Evolutionary conservation across 2,888 invertebrate genomes (phyloP).

Genomic region (Nephrotoma guestfalica): DNA sequence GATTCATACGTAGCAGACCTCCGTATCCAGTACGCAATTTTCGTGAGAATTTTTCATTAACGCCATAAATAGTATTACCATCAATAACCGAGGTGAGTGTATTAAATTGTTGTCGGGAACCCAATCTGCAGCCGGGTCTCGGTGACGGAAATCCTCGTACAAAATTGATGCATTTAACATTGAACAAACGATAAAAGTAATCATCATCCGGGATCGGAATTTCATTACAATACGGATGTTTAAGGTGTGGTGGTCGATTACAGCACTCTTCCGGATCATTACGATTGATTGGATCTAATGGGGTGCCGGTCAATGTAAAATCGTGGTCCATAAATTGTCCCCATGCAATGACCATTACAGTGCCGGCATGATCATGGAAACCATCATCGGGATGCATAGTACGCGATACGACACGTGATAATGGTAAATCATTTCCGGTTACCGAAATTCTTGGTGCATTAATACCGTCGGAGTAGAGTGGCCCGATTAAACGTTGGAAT

Average conservation of each 20-base stretch:
- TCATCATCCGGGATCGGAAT: slow-evolving; percentile 79
- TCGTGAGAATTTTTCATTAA: slow-evolving; percentile 65
- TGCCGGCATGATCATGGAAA: slow-evolving; percentile 85
- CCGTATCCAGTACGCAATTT: slow-evolving; percentile 70
- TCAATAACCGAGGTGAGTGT: slow-evolving; percentile 75
- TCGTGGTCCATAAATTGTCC: slow-evolving; percentile 94
- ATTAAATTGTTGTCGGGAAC: slow-evolving; percentile 73
- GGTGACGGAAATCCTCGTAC: slow-evolving; percentile 79
- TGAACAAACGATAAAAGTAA: slow-evolving; percentile 74
- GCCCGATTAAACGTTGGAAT: slow-evolving; percentile 60
- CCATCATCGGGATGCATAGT: slow-evolving; percentile 89
- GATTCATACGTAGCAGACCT: slow-evolving; percentile 75
- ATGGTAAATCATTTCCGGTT: slow-evolving; percentile 61
- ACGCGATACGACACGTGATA: slow-evolving; percentile 71
- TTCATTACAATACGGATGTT: slow-evolving; percentile 85
- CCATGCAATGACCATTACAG: slow-evolving; percentile 88
- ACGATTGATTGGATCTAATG: slow-evolving; percentile 68
- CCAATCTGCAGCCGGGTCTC: slow-evolving; percentile 73
- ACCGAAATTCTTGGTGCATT: slow-evolving; percentile 68
- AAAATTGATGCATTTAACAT: slow-evolving; percentile 78
- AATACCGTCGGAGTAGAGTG: slow-evolving; percentile 73
- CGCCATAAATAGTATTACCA: slow-evolving; percentile 82
- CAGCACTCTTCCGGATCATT: slow-evolving; percentile 89
- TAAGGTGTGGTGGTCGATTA: slow-evolving; percentile 61
- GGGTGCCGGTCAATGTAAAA: slow-evolving; percentile 76